Conservation (phyloP, 2,888 invertebrate genomes). For the Geophilus truncorum region DNA sequence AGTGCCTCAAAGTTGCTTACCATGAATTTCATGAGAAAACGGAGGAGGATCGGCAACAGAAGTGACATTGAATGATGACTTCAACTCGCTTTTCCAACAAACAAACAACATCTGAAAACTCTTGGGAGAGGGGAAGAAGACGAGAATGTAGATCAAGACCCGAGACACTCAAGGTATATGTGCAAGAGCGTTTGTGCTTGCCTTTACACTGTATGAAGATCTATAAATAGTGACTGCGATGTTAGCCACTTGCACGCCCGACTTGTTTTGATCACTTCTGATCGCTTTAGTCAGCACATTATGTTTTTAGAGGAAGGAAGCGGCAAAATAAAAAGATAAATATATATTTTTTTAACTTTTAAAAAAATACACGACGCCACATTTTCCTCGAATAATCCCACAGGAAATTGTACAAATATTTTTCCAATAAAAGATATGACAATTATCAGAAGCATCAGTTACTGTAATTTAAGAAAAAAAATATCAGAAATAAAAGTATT, state of each 20-base stretch:
- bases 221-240: conserved; percentile 13
- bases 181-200: not conserved
- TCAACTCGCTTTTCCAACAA: not conserved
- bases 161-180: not conserved
- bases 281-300: not conserved
- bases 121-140: not conserved
- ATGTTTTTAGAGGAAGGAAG: not conserved
- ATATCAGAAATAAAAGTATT: not conserved
- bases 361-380: too few relatives aligned
- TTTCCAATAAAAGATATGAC: too few relatives aligned
- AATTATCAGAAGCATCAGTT: too few relatives aligned
- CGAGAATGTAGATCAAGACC: not conserved
- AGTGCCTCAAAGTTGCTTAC: conserved; percentile 24
- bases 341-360: too few relatives aligned
- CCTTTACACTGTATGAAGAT: not conserved
- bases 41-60: not conserved
- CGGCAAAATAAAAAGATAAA: not conserved
- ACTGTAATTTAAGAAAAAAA: too few relatives aligned
- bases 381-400: too few relatives aligned
- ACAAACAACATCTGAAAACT: conserved; percentile 19
- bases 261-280: conserved; percentile 17
- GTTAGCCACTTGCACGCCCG: conserved; percentile 6
- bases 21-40: conserved; percentile 13
- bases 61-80: conserved; percentile 17
- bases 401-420: too few relatives aligned